Percentiles rank a stretch among this genome's conserved stretches.
These are phyloP conservation scores for human DNA, from an alignment of 2,113 vertebrate species.

Conservation along the genomic window GRCh38 chr1:168966001-168966500, in stretches of 20 bases:
- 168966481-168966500: neutral
- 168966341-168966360: neutral
- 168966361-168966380: neutral
- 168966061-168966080: neutral
- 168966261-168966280: neutral
- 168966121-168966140: neutral
- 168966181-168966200: neutral
- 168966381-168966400: neutral
- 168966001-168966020: neutral
- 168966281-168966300: neutral
- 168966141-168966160: neutral
- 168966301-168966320: neutral
- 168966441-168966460: neutral
- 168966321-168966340: neutral
- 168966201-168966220: neutral
- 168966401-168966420: neutral
- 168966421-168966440: neutral
- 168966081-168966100: neutral
- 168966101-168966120: neutral
- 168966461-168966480: neutral
- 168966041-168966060: neutral
- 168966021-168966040: neutral
- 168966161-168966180: neutral
- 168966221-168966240: neutral
- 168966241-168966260: neutral